phyloP scores from a whole-genome alignment of 1,140 invertebrate genomes.

The Bradynema listronoti region DNA sequence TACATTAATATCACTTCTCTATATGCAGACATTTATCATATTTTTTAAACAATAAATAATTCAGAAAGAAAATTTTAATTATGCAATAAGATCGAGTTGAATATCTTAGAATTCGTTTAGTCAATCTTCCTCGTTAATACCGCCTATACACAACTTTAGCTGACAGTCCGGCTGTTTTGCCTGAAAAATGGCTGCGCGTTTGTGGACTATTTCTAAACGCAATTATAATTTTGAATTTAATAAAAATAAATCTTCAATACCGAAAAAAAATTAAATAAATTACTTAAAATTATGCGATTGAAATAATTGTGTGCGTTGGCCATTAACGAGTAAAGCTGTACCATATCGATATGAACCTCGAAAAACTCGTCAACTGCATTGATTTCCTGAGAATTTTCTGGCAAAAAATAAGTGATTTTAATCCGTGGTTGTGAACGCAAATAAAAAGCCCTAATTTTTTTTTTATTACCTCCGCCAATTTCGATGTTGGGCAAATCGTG shows the following conservation, averaged over 20 bases:
- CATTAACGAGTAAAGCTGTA: conserved; percentile 7
- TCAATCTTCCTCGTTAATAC: conserved; percentile 1
- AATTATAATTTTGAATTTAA: too few species aligned
- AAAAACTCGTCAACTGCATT: conserved; percentile 3
- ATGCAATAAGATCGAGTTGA: background rate
- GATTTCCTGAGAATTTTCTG: too few species aligned
- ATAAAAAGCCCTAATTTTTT: too few species aligned
- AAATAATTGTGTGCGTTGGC: background rate
- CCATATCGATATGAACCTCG: conserved; percentile 5
- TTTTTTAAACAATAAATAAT: background rate
- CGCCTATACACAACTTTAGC: conserved; percentile 11
- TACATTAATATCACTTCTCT: background rate
- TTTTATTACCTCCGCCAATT: too few species aligned
- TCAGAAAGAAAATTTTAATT: background rate
- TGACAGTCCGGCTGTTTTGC: conserved; percentile 13
- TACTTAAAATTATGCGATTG: conserved; percentile 9
- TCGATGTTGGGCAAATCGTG: too few species aligned
- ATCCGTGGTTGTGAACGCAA: too few species aligned
- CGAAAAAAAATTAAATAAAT: background rate
- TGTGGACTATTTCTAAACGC: conserved; percentile 10
- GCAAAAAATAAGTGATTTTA: too few species aligned
- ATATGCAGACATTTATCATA: background rate
- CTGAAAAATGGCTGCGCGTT: conserved; percentile 9
- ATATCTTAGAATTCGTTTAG: background rate
- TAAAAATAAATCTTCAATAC: background rate